These are phyloP conservation scores for Acipenser oxyrinchus DNA, from an alignment of 2,797 vertebrate species.

Conservation along the genomic window DNA sequence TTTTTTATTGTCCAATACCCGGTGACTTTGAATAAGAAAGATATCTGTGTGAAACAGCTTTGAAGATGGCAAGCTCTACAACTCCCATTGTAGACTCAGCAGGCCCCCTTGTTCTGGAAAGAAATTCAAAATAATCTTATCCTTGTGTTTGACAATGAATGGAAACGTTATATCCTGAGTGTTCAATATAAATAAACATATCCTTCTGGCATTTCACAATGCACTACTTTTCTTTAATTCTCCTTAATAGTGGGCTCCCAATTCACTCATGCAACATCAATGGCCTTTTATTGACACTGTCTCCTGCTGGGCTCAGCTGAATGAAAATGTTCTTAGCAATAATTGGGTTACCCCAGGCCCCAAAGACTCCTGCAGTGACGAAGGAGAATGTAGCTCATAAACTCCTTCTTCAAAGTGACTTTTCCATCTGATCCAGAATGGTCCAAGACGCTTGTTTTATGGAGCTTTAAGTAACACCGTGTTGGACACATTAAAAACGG, in stretches of 20 bases:
- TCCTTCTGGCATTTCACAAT: conserved; percentile 30
- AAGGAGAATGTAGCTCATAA: conserved; percentile 63
- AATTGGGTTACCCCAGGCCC: conserved; percentile 52
- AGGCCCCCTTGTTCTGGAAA: conserved; percentile 34
- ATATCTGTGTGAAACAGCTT: too few species aligned
- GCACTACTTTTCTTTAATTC: conserved; percentile 28
- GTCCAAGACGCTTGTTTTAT: conserved; percentile 45
- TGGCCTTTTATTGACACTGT: conserved; percentile 33
- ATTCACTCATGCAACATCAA: conserved; percentile 8
- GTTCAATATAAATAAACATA: conserved; percentile 44
- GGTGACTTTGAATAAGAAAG: too few species aligned
- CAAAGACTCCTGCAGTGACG: conserved; percentile 52
- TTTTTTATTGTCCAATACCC: too few species aligned
- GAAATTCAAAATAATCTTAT: conserved; percentile 45
- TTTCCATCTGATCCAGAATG: conserved; percentile 43
- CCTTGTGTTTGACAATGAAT: conserved; percentile 40
- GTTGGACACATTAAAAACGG: conserved; percentile 73
- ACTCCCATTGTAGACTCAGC: conserved; percentile 10
- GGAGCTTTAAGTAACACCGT: conserved; percentile 67
- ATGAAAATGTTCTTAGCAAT: conserved; percentile 42
- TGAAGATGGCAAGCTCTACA: too few species aligned
- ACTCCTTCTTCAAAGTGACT: conserved; percentile 52
- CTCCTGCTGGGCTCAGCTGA: conserved; percentile 27
- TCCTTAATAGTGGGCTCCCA: conserved; percentile 23
- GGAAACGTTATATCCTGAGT: conserved; percentile 43